Conservation (phyloP, 37 sponge, comb jelly and placozoan species). For the Beroe forskalii region DNA sequence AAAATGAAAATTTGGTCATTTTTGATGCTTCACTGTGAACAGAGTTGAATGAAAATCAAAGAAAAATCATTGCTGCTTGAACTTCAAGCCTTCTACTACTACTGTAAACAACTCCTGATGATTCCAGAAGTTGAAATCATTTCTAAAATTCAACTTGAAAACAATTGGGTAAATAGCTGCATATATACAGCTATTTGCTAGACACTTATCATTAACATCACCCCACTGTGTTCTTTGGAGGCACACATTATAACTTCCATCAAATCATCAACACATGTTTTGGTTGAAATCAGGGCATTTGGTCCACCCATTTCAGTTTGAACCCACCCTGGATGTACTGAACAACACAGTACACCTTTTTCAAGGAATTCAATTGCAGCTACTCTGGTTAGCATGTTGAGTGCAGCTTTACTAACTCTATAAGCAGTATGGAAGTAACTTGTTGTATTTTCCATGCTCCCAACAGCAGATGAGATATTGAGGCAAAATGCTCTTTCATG, state of each 20-base stretch:
- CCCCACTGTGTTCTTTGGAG: constrained; percentile 25
- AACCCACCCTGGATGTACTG: constrained; percentile 62
- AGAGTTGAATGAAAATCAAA: too few species aligned
- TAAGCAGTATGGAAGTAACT: constrained; percentile 27
- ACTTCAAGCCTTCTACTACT: too few species aligned
- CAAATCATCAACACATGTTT: constrained; percentile 37
- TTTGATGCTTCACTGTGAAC: too few species aligned
- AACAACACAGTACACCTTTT: constrained; percentile 44
- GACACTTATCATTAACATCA: too few species aligned
- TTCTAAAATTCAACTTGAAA: too few species aligned
- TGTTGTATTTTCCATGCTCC: constrained; percentile 46
- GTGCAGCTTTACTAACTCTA: constrained; percentile 28
- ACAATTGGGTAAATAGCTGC: too few species aligned
- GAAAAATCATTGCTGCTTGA: too few species aligned
- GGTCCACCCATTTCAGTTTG: constrained; percentile 61
- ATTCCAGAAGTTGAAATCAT: too few species aligned
- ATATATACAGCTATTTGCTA: too few species aligned
- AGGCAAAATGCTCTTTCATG: constrained; percentile 44
- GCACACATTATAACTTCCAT: constrained; percentile 36
- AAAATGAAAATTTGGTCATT: too few species aligned
- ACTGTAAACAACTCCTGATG: too few species aligned
- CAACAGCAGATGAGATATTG: constrained; percentile 48
- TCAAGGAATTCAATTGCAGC: constrained; percentile 20
- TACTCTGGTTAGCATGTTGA: constrained; percentile 29
- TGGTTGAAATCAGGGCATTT: constrained; percentile 45